phyloP scores from a whole-genome alignment of 2,888 invertebrate genomes.

The Dorcus parallelipipedus region DNA sequence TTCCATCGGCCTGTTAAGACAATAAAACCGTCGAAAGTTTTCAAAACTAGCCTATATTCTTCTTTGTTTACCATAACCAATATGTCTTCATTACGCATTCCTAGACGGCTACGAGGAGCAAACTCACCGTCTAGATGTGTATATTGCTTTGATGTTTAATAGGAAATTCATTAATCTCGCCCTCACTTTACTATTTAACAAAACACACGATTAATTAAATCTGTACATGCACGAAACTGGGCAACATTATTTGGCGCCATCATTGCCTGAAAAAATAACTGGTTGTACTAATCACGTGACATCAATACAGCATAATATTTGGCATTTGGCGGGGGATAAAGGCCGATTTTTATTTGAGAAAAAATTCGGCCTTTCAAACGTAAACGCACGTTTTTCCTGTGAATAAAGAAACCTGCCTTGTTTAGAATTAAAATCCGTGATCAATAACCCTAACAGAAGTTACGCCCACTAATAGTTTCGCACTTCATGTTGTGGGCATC shows the following conservation, averaged over 20 bases:
- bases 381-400: background rate
- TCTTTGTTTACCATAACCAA: slow-evolving; percentile 52
- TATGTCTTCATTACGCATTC: slow-evolving; percentile 56
- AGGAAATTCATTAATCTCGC: too few relatives aligned
- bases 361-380: slow-evolving; percentile 1
- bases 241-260: slow-evolving; percentile 57
- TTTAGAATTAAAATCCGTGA: slow-evolving; percentile 1
- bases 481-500: background rate
- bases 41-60: slow-evolving; percentile 20
- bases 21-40: slow-evolving; percentile 14
- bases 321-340: slow-evolving; percentile 35
- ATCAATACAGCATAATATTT: slow-evolving; percentile 36
- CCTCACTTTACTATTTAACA: slow-evolving; percentile 14
- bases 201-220: slow-evolving; percentile 21
- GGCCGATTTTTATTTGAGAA: slow-evolving; percentile 6
- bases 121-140: slow-evolving; percentile 35
- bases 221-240: slow-evolving; percentile 47
- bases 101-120: slow-evolving; percentile 39
- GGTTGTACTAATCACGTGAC: slow-evolving; percentile 52
- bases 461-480: slow-evolving; percentile 22
- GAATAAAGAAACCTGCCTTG: too few relatives aligned
- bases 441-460: slow-evolving; percentile 24
- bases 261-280: slow-evolving; percentile 55
- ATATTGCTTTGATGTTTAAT: slow-evolving; percentile 1
- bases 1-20: background rate